phyloP scores from a whole-genome alignment of 2,113 vertebrate genomes.

The Arenaria interpres region DNA sequence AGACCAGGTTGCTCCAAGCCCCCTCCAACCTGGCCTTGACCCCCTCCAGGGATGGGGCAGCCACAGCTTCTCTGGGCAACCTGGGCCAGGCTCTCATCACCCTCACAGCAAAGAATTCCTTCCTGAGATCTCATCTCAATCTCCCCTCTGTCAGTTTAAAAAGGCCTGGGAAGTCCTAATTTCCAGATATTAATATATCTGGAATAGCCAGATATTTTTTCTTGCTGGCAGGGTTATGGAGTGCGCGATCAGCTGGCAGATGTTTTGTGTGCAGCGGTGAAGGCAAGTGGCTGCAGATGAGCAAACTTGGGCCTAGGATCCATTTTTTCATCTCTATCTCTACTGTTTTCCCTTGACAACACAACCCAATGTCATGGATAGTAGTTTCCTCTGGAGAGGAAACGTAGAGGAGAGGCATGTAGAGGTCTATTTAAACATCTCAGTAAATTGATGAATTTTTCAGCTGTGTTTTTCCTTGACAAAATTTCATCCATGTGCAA shows the following conservation, averaged over 20 bases:
- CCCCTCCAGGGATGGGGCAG: too few species aligned
- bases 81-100: too few species aligned
- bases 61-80: too few species aligned
- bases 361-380: not conserved
- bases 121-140: too few species aligned
- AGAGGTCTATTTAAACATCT: too few species aligned
- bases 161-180: not conserved
- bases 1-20: too few species aligned
- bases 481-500: rapidly evolving
- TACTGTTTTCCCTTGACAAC: not conserved
- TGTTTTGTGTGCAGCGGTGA: too few species aligned
- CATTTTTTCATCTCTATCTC: not conserved
- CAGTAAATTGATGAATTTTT: not conserved
- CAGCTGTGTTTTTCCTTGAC: not conserved
- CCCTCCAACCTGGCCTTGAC: too few species aligned
- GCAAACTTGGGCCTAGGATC: not conserved
- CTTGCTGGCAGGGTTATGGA: not conserved
- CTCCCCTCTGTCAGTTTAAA: too few species aligned
- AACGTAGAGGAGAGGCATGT: not conserved
- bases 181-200: not conserved
- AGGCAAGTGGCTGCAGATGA: not conserved
- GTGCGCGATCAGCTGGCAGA: not conserved
- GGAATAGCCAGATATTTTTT: not conserved
- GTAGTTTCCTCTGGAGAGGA: not conserved
- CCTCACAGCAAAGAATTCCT: too few species aligned